Percentiles rank a stretch among this genome's conserved stretches.
Evolutionary conservation across 2,888 invertebrate species (phyloP).

Genomic region (Acanthosepion lycidas): DNA sequence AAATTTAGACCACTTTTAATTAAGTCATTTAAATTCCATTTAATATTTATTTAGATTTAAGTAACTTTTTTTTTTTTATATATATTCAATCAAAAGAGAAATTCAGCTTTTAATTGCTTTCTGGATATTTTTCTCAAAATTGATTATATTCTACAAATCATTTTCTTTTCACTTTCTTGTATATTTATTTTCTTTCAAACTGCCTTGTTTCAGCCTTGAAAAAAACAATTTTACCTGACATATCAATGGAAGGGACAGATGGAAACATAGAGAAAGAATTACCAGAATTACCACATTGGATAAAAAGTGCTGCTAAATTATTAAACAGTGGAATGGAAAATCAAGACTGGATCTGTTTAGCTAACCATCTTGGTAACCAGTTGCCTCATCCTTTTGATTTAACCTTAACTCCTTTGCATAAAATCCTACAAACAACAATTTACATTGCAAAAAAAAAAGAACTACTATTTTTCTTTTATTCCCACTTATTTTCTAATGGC

Average conservation of each 20-base stretch:
- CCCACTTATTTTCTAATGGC: no score
- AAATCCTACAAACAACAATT: no score
- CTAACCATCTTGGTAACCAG: constrained; percentile 69
- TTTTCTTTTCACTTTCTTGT: not conserved
- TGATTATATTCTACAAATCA: not conserved
- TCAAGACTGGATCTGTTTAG: constrained; percentile 74
- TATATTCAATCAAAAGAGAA: no score
- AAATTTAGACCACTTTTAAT: no score
- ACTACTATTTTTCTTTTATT: no score
- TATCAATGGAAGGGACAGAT: constrained; percentile 59
- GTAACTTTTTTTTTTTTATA: no score
- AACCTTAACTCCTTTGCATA: no score
- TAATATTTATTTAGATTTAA: no score
- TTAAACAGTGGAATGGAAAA: constrained; percentile 73
- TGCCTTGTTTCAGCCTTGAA: constrained; percentile 55
- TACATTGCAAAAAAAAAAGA: no score
- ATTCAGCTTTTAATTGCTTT: no score
- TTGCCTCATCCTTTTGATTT: no score
- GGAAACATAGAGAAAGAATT: constrained; percentile 69
- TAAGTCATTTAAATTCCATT: no score
- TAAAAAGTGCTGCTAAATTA: constrained; percentile 75
- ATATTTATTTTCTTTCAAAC: not conserved
- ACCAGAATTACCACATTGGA: constrained; percentile 72
- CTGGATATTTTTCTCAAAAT: not conserved
- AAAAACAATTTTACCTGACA: constrained; percentile 64